phyloP scores from a whole-genome alignment of 2,113 vertebrate genomes.

The Alethe castanea region DNA sequence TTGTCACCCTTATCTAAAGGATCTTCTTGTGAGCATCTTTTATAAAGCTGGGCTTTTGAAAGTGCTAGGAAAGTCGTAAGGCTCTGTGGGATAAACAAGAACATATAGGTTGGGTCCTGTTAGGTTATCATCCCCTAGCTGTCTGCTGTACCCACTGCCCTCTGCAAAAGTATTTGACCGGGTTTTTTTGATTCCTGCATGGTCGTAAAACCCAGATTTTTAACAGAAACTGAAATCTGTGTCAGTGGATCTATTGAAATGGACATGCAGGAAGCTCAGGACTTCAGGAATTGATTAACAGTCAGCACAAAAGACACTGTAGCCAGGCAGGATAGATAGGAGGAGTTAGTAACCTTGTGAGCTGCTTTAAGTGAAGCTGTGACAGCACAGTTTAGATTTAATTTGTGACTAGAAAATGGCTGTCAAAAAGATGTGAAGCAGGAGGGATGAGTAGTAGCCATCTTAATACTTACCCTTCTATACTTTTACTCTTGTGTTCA shows the following conservation, averaged over 20 bases:
- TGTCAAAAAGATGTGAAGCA: neutral
- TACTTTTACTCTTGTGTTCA: neutral
- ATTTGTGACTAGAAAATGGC: neutral
- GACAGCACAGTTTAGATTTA: neutral
- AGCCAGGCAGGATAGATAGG: neutral
- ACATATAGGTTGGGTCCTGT: neutral
- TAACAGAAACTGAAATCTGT: neutral
- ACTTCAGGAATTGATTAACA: neutral
- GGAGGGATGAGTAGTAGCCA: neutral
- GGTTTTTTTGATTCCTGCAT: neutral
- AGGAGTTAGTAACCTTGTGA: neutral
- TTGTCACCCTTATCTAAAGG: neutral
- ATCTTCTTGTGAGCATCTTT: neutral
- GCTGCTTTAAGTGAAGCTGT: neutral
- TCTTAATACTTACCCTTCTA: neutral
- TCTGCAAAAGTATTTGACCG: neutral
- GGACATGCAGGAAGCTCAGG: neutral
- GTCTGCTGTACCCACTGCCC: neutral
- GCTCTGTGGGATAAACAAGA: neutral
- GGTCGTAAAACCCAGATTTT: fast-evolving
- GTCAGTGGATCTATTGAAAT: neutral
- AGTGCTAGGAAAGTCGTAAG: neutral
- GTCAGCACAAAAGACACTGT: neutral
- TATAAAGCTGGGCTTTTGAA: neutral
- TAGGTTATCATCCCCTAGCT: neutral